phyloP scores from a whole-genome alignment of 2,113 vertebrate species.

The Archocentrus centrarchus region DNA sequence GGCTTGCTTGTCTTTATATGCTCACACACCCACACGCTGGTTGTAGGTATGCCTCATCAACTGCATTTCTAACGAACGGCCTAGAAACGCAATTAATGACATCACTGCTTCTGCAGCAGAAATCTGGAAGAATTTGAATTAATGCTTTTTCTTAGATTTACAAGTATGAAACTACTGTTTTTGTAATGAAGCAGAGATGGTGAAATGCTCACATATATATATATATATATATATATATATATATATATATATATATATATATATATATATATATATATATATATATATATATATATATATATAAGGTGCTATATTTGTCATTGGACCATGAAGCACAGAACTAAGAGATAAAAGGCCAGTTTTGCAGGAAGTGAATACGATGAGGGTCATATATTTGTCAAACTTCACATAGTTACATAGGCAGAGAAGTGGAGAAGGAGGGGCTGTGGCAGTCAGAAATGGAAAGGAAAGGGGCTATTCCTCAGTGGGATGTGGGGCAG shows the following conservation, averaged over 20 bases:
- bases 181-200: slow-evolving; percentile 76
- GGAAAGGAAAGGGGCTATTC: slow-evolving; percentile 42
- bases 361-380: slow-evolving; percentile 86
- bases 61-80: slow-evolving; percentile 31
- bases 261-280: no score
- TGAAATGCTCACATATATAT: slow-evolving; percentile 79
- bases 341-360: slow-evolving; percentile 87
- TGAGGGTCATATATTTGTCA: slow-evolving; percentile 84
- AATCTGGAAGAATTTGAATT: background rate
- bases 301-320: slow-evolving; percentile 95
- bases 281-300: no score
- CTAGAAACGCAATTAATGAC: slow-evolving; percentile 14
- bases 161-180: slow-evolving; percentile 75
- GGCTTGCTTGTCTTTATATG: slow-evolving; percentile 72
- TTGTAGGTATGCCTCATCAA: slow-evolving; percentile 52
- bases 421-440: slow-evolving; percentile 44
- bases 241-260: no score
- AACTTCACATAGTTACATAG: slow-evolving; percentile 79
- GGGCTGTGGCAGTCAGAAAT: slow-evolving; percentile 68
- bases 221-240: no score
- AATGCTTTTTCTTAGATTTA: slow-evolving; percentile 15
- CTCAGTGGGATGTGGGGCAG: slow-evolving; percentile 44
- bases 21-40: slow-evolving; percentile 38
- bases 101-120: slow-evolving; percentile 1
- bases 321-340: slow-evolving; percentile 80